A percentile compares a stretch with the other conserved stretches of the same genome.
These are phyloP conservation scores for Diploptera punctata DNA, from an alignment of 2,888 invertebrate species.

Conservation along the genomic window DNA sequence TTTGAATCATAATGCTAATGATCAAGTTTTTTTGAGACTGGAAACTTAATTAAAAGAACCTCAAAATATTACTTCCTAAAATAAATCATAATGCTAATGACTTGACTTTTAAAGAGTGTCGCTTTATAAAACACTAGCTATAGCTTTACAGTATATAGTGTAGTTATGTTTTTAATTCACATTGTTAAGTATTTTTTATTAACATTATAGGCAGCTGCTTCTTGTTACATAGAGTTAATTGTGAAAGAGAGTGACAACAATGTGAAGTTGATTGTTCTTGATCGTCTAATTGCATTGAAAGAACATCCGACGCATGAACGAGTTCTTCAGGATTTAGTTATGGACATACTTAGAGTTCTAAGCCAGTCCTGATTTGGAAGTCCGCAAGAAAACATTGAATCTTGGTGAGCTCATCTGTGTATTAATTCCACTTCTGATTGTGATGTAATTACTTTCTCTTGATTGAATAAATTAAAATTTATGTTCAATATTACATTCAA, in stretches of 20 bases:
- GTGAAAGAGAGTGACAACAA: conserved; percentile 99
- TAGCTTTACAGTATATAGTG: too few species aligned
- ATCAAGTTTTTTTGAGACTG: too few species aligned
- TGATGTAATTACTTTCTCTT: too few species aligned
- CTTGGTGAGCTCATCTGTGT: conserved; percentile 67
- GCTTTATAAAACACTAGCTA: too few species aligned
- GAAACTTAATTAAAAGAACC: too few species aligned
- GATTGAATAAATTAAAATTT: too few species aligned
- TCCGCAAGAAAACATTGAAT: conserved; percentile 83
- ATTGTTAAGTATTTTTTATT: conserved; percentile 25
- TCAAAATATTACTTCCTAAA: too few species aligned
- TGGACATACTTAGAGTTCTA: conserved; percentile 96
- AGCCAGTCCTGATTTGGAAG: conserved; percentile 94
- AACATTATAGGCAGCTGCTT: conserved; percentile 80
- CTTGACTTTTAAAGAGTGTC: too few species aligned
- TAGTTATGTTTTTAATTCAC: background rate
- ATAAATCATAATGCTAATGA: too few species aligned
- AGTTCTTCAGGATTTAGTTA: conserved; percentile 85
- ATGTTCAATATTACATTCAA: too few species aligned
- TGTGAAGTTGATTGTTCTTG: conserved; percentile 97
- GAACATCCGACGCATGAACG: conserved; percentile 85
- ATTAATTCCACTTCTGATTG: too few species aligned
- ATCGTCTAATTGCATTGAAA: conserved; percentile 87
- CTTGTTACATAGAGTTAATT: conserved; percentile 97
- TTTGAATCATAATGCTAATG: too few species aligned